A percentile compares a stretch with the other conserved stretches of the same genome.
phyloP scores from a whole-genome alignment of 1,140 invertebrate genomes.

The Drosophila hydei region DNA sequence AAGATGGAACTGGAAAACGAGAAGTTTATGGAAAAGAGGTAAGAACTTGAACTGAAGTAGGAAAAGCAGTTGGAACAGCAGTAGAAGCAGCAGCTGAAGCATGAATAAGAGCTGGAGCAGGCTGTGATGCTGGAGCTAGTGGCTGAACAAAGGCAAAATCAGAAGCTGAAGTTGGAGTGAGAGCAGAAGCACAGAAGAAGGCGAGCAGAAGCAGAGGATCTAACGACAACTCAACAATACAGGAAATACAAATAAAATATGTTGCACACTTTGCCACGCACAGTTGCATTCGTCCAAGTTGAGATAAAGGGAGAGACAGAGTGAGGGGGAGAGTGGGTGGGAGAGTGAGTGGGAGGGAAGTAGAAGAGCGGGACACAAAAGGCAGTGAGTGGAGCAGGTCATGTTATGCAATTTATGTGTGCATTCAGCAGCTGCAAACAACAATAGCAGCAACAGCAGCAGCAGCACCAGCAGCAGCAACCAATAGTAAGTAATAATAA shows the following conservation, averaged over 20 bases:
- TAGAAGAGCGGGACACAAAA: constrained; percentile 6
- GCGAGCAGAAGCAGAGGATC: neutral
- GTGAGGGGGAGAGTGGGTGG: no score
- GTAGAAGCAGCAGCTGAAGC: no score
- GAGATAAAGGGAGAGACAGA: neutral
- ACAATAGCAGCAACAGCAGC: constrained; percentile 11
- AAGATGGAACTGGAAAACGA: no score
- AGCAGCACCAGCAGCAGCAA: neutral
- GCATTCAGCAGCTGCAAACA: constrained; percentile 9
- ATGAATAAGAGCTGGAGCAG: no score
- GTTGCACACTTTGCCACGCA: constrained; percentile 54
- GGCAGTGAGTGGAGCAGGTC: constrained; percentile 38
- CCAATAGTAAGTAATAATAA: constrained; percentile 60
- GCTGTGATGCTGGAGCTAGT: no score
- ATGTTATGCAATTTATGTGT: constrained; percentile 44
- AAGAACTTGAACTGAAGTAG: no score
- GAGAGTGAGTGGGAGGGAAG: neutral
- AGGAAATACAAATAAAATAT: constrained; percentile 67
- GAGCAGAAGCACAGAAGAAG: constrained; percentile 9
- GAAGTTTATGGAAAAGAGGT: no score
- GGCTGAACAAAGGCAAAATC: no score
- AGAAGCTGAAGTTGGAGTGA: neutral
- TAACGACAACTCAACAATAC: constrained; percentile 25
- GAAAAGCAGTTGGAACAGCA: no score
- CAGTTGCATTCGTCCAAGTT: constrained; percentile 45